These are phyloP conservation scores for Myotis findleyi DNA, from an alignment of 2,797 vertebrate genomes.

Conservation along the genomic window DNA sequence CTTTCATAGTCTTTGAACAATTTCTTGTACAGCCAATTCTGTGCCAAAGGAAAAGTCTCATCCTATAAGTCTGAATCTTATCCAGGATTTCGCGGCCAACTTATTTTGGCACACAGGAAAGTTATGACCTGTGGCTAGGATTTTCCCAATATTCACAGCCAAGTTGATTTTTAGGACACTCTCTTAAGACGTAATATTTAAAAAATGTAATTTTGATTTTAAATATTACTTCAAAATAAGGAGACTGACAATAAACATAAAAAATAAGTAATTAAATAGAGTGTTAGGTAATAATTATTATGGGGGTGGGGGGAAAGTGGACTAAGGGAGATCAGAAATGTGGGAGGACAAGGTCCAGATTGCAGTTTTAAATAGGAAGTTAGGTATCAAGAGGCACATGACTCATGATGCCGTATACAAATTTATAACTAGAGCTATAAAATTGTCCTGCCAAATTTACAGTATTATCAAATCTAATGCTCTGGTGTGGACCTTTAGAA, in stretches of 20 bases:
- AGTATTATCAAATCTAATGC: not conserved
- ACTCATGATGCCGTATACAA: not conserved
- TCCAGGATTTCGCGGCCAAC: conserved; percentile 18
- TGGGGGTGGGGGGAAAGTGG: not conserved
- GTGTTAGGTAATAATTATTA: not conserved
- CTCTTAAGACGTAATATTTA: not conserved
- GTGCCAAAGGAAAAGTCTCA: conserved; percentile 23
- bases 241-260: not conserved
- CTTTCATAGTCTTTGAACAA: conserved; percentile 7
- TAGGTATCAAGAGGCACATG: not conserved
- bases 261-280: not conserved
- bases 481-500: not conserved
- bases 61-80: conserved; percentile 24
- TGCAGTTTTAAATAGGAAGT: not conserved
- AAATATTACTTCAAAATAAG: conserved; percentile 39
- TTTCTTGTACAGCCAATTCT: conserved; percentile 35
- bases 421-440: not conserved
- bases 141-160: conserved; percentile 47
- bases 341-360: not conserved
- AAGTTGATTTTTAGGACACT: conserved; percentile 25
- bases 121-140: not conserved
- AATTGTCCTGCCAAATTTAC: not conserved
- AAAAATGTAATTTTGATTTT: conserved; percentile 2
- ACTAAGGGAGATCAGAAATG: not conserved
- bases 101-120: not conserved